Evolutionary conservation across 1,140 invertebrate genomes (phyloP).

Genomic region (Nautilus pompilius): DNA sequence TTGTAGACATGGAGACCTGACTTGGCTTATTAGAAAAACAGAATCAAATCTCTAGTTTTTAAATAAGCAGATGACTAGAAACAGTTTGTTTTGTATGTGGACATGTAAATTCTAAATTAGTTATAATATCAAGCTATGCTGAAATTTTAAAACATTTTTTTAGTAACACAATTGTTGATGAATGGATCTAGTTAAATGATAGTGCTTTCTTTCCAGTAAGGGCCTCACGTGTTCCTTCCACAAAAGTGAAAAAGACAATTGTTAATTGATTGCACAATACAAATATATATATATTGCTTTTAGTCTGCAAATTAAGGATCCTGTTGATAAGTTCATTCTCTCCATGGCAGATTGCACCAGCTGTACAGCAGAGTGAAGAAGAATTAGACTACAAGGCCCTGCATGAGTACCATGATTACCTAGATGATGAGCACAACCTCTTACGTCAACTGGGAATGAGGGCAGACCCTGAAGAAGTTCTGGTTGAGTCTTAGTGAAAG

Average conservation of each 20-base stretch:
- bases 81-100: too few relatives aligned
- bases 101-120: too few relatives aligned
- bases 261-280: not conserved
- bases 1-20: too few relatives aligned
- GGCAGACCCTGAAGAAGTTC: constrained; percentile 12
- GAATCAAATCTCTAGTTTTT: too few relatives aligned
- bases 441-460: constrained; percentile 47
- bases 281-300: not conserved
- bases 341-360: constrained; percentile 48
- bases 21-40: too few relatives aligned
- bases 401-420: constrained; percentile 39
- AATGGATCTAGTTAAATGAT: not conserved
- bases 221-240: too few relatives aligned
- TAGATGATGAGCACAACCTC: constrained; percentile 43
- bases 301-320: constrained; percentile 29
- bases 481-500: constrained; percentile 2
- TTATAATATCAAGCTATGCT: too few relatives aligned
- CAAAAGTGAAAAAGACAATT: not conserved
- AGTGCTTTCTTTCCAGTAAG: not conserved
- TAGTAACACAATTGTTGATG: not conserved
- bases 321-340: constrained; percentile 7
- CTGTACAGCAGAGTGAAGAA: constrained; percentile 46
- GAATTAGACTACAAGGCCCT: constrained; percentile 44
- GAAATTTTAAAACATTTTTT: too few relatives aligned
- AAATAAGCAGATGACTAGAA: too few relatives aligned